A percentile compares a stretch with the other conserved stretches of the same genome.
Conservation (phyloP, 2,113 vertebrate species). For the Percopsis transmontana region DNA sequence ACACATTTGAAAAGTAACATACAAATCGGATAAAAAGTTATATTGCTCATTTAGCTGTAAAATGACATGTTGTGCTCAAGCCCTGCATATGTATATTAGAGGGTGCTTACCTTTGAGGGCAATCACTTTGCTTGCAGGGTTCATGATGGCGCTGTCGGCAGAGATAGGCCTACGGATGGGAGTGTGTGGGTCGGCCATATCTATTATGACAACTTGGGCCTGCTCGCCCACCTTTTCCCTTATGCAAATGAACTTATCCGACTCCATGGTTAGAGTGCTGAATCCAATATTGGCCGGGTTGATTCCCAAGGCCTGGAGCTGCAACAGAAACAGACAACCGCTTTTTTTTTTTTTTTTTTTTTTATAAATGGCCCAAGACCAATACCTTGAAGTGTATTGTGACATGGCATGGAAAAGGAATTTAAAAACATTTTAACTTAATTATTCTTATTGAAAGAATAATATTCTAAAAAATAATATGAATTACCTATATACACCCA, state of each 20-base stretch:
- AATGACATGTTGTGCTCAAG: slow-evolving; percentile 11
- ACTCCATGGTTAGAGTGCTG: slow-evolving; percentile 99
- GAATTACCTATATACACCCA: no score
- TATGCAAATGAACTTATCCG: slow-evolving; percentile 99
- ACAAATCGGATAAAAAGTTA: slow-evolving; percentile 11
- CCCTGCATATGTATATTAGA: slow-evolving; percentile 5
- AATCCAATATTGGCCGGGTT: slow-evolving; percentile 99
- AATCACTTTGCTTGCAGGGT: slow-evolving; percentile 99
- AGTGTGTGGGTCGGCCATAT: slow-evolving; percentile 96
- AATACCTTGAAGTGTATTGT: neutral
- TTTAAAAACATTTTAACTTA: neutral
- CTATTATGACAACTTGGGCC: slow-evolving; percentile 98
- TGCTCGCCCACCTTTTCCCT: slow-evolving; percentile 98
- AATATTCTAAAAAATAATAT: no score
- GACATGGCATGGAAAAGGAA: neutral
- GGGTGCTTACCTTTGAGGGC: slow-evolving; percentile 92
- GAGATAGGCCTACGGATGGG: slow-evolving; percentile 98
- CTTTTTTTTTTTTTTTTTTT: no score
- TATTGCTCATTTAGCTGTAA: slow-evolving; percentile 19
- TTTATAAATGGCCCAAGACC: neutral
- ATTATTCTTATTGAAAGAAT: no score
- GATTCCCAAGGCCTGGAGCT: slow-evolving; percentile 99
- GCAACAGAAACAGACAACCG: slow-evolving; percentile 16
- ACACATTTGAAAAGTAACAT: slow-evolving; percentile 34
- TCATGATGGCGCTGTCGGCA: slow-evolving; percentile 99